Evolutionary conservation across 2,797 vertebrate species (phyloP), one percentile per base, ranked within the genome.

Genomic region (Sebastes vulpes): DNA sequence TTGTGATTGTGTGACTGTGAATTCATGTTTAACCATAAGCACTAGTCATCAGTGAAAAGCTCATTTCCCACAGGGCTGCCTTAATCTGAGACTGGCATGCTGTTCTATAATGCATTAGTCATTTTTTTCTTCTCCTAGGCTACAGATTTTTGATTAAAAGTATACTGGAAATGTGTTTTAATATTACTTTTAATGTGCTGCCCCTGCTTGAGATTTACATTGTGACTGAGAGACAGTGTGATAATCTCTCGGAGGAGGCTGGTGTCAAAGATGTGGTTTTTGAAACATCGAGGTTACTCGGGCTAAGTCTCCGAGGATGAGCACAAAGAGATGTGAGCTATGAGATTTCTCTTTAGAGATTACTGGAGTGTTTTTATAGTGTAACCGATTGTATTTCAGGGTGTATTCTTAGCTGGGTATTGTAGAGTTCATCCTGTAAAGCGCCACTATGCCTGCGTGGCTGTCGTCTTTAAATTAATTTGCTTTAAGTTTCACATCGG

Each of bases 41-140:
- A 42, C 21, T 11, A 83, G 80, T 83, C 70, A 77, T 77, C 75
- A 81, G 78, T 29, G 64, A 73, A 86, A 75, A 79, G 59, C 65
- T 76, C 16, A 77, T 89, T 83, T 85, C 82, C 78, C 70, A 64
- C 74, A 48, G 35, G 61, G 53, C 65, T 68, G 57, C 64, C 67
- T 79, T 89, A 70, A 84, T 87, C 63, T 85, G 66, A 85, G 42
- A 31, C 68, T 68, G 54, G n/a, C 56, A 80, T 21, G 68, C 71
- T 84, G 56, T 52, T 68, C 56, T 69, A 28, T 74, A 79, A 89
- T 77, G 67, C 64, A 67, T 78, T 53, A 72, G 61, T 68, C 0
- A 32, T 69, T 63, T 42, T 28, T 26, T 63, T 57, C 25, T 83
- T 5, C 9, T 71, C 29, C 18, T 12, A n/a, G 72, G 60, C 67